Conservation (phyloP, 2,888 invertebrate species). For the Mystacides longicornis region DNA sequence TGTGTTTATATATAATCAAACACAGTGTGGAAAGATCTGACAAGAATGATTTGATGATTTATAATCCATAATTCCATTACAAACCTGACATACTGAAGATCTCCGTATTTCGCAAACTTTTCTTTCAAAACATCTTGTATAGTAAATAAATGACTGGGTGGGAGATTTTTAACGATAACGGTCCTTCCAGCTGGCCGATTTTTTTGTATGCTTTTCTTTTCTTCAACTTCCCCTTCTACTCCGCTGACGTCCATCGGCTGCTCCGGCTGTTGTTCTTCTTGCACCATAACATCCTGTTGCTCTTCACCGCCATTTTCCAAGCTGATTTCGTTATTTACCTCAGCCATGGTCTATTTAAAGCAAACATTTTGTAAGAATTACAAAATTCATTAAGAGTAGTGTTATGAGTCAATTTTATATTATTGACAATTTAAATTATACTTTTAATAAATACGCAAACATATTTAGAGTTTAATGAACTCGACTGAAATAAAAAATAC, state of each 20-base stretch:
- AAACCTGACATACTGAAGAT: constrained; percentile 23
- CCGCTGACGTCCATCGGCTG: neutral
- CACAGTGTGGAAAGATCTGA: too few species aligned
- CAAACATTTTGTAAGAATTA: too few species aligned
- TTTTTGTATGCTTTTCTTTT: neutral
- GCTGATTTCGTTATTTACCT: neutral
- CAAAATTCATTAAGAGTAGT: too few species aligned
- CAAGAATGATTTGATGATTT: too few species aligned
- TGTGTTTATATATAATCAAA: too few species aligned
- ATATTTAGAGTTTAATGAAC: too few species aligned
- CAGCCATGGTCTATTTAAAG: neutral
- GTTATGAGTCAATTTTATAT: too few species aligned
- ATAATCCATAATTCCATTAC: too few species aligned
- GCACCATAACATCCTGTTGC: neutral
- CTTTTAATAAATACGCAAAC: too few species aligned
- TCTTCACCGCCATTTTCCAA: neutral
- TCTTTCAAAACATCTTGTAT: constrained; percentile 18
- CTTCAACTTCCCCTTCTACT: neutral
- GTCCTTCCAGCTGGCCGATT: constrained; percentile 22
- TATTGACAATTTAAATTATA: too few species aligned
- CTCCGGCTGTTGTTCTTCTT: neutral
- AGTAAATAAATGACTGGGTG: constrained; percentile 20
- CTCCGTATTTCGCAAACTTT: constrained; percentile 21
- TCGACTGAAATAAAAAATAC: too few species aligned
- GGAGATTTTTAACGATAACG: constrained; percentile 22